A percentile compares a stretch with the other conserved stretches of the same genome.
Evolutionary conservation across 2,888 invertebrate genomes (phyloP).

Genomic region (Marronus borbonicus): DNA sequence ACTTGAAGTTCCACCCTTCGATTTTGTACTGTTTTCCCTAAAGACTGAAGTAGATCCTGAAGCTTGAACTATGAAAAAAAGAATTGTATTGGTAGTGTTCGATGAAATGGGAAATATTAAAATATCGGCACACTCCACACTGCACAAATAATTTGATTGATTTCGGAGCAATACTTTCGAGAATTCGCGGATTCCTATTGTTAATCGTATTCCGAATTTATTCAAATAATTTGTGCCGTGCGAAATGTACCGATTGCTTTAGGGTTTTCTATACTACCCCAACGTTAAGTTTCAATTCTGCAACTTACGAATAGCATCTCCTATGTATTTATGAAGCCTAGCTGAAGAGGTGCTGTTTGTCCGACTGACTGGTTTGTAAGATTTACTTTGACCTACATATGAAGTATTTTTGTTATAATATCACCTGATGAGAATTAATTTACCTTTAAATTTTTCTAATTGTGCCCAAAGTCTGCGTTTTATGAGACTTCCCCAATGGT

Average conservation of each 20-base stretch:
- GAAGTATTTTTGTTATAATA: not conserved
- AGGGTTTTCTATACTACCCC: too few relatives aligned
- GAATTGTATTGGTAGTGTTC: not conserved
- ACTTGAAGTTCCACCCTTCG: not conserved
- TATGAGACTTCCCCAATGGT: slow-evolving; percentile 63
- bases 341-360: slow-evolving; percentile 26
- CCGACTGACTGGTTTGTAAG: slow-evolving; percentile 26
- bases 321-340: not conserved
- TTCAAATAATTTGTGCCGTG: too few relatives aligned
- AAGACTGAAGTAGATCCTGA: slow-evolving; percentile 18
- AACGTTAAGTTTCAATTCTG: too few relatives aligned
- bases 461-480: slow-evolving; percentile 65
- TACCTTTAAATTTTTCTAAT: slow-evolving; percentile 64
- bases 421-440: not conserved
- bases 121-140: too few relatives aligned
- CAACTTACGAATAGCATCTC: not conserved
- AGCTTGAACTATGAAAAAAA: not conserved
- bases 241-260: too few relatives aligned
- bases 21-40: slow-evolving; percentile 39
- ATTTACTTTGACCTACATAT: slow-evolving; percentile 33
- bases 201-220: too few relatives aligned
- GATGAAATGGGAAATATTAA: not conserved
- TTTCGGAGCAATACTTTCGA: too few relatives aligned
- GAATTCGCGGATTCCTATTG: too few relatives aligned
- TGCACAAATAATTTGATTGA: not conserved